phyloP scores from a whole-genome alignment of 2,888 invertebrate genomes.

The Atherix ibis region DNA sequence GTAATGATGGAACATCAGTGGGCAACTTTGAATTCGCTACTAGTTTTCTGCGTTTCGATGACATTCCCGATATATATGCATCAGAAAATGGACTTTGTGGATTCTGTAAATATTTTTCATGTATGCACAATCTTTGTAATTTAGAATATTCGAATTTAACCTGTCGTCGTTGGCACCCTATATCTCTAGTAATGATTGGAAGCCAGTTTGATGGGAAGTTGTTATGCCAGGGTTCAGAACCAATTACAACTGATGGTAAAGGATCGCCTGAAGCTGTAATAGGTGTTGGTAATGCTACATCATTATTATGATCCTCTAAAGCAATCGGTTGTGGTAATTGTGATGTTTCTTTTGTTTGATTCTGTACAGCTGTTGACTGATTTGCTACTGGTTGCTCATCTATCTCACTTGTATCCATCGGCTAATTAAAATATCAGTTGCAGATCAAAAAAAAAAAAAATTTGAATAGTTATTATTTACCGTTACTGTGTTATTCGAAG shows the following conservation, averaged over 20 bases:
- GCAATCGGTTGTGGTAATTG: constrained; percentile 9
- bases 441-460: not conserved
- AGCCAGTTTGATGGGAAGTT: constrained; percentile 66
- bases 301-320: constrained; percentile 8
- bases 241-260: constrained; percentile 37
- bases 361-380: constrained; percentile 4
- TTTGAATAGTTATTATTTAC: constrained; percentile 4
- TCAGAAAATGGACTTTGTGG: constrained; percentile 59
- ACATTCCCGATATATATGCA: constrained; percentile 79
- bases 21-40: constrained; percentile 32
- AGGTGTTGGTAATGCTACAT: constrained; percentile 17
- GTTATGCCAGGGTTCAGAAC: constrained; percentile 44
- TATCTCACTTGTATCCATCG: constrained; percentile 41
- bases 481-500: constrained; percentile 5
- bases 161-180: constrained; percentile 51
- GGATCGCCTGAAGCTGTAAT: constrained; percentile 21
- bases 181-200: constrained; percentile 71
- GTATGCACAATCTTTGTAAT: no score
- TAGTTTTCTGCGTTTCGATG: constrained; percentile 72
- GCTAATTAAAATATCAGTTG: constrained; percentile 11
- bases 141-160: constrained; percentile 13
- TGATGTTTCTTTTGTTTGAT: constrained; percentile 3
- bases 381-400: constrained; percentile 24
- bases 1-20: constrained; percentile 22
- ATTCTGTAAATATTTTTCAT: no score